Percentiles rank a stretch among this genome's conserved stretches.
Evolutionary conservation across 1,140 invertebrate genomes (phyloP).

Genomic region (Temnothorax nylanderi): DNA sequence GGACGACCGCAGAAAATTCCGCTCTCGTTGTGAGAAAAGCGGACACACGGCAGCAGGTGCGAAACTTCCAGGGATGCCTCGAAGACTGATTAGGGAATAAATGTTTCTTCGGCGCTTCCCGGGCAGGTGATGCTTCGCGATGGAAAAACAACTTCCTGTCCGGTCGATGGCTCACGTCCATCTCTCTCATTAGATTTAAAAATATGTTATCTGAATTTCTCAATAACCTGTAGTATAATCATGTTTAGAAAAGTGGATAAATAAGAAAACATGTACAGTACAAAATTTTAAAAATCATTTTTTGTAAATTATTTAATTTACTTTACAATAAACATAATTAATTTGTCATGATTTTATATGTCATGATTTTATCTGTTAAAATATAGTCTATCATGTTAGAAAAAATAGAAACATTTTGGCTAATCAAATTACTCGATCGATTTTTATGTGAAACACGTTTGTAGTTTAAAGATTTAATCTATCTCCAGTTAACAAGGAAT

Average conservation of each 20-base stretch:
- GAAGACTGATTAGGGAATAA: slow-evolving; percentile 61
- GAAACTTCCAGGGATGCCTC: slow-evolving; percentile 32
- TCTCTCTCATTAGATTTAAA: slow-evolving; percentile 12
- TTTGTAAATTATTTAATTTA: not conserved
- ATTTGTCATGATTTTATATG: not conserved
- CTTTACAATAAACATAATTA: not conserved
- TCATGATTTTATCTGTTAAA: not conserved
- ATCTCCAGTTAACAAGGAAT: not conserved
- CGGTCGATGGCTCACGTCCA: not conserved
- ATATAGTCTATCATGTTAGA: not conserved
- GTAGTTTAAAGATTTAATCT: not conserved
- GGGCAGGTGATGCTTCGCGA: slow-evolving; percentile 44
- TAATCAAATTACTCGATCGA: not conserved
- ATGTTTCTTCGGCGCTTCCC: slow-evolving; percentile 9
- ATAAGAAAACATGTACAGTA: not conserved
- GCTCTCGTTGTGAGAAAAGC: slow-evolving; percentile 35
- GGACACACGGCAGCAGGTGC: slow-evolving; percentile 37
- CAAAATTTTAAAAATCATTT: not conserved
- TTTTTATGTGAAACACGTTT: not conserved
- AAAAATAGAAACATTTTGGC: not conserved
- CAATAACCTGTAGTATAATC: not conserved
- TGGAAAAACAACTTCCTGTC: slow-evolving; percentile 43
- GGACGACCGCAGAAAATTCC: slow-evolving; percentile 34
- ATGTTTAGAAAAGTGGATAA: not conserved
- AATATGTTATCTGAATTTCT: not conserved